Conservation (phyloP, 2,888 invertebrate genomes). For the Agonopterix arenella region DNA sequence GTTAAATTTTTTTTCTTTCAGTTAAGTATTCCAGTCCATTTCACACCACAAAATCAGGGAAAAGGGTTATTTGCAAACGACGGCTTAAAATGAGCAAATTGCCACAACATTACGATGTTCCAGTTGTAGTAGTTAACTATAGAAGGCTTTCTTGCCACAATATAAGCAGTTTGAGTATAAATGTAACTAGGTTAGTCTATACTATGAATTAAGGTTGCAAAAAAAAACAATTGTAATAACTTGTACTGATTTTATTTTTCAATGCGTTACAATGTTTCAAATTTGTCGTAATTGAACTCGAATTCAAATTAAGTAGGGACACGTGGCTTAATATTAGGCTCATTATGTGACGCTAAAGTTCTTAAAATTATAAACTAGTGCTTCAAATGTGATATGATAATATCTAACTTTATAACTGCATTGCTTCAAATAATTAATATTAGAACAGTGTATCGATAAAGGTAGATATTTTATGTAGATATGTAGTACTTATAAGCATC, state of each 20-base stretch:
- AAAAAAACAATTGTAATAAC: constrained; percentile 20
- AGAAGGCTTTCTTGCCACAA: too few relatives aligned
- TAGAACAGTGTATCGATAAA: constrained; percentile 10
- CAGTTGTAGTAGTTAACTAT: too few relatives aligned
- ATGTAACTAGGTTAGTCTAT: too few relatives aligned
- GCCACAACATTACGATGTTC: too few relatives aligned
- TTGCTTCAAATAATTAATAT: constrained; percentile 16
- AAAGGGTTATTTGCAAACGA: too few relatives aligned
- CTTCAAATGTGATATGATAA: constrained; percentile 48
- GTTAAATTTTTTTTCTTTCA: too few relatives aligned
- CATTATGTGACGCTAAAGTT: constrained; percentile 38
- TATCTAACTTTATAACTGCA: constrained; percentile 20
- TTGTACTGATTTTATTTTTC: constrained; percentile 56
- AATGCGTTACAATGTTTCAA: constrained; percentile 51
- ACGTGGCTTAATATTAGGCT: constrained; percentile 49
- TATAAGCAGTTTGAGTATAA: too few relatives aligned
- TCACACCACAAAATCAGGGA: too few relatives aligned
- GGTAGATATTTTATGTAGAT: background rate
- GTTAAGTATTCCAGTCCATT: too few relatives aligned
- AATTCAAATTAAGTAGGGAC: constrained; percentile 42
- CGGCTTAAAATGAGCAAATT: too few relatives aligned
- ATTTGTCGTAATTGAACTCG: constrained; percentile 35
- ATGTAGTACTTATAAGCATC: background rate
- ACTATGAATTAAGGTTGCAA: background rate
- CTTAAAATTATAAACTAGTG: constrained; percentile 48